Evolutionary conservation across 2,888 invertebrate species (phyloP), one percentile per base, ranked within the genome.

Genomic region (Omphaloscelis lunosa): DNA sequence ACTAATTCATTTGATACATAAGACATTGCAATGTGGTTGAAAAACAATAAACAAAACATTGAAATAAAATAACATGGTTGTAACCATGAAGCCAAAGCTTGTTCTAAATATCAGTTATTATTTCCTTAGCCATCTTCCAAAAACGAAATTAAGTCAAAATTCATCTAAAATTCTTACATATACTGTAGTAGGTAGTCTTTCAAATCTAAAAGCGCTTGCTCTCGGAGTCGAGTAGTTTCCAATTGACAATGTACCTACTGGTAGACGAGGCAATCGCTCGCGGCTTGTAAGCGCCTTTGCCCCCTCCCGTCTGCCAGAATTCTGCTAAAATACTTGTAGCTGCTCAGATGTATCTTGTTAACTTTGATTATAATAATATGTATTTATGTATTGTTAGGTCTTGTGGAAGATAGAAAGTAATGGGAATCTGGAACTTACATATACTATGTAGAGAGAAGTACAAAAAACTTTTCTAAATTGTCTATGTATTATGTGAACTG

Each of bases 221-320:
- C 91, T 90, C 88, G 88, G 90, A 91, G 90, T 90, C 90, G 93
- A 94, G 94, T 94, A 94, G 94, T 95, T 95, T 95, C 94, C 95
- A 95, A 95, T 95, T 95, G 95, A 94, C 95, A 95, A 95, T 95
- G 93, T 94, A 93, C 93, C 92, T 92, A 93, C 92, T 89, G 89
- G 87, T 89, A 90, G 92, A 90, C 93, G 91, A 89, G 91, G 93
- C 94, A 93, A 95, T 94, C 94, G 95, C 94, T 93, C 92, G 92
- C 91, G 92, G 92, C 92, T 90, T 92, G 92, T 94, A 94, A 94
- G 94, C 93, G 90, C 92, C 93, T 93, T 93, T 93, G 80, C 91
- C 88, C 77, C 87, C 79, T 58, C 68, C 71, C 77, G 79, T 79
- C 87, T 79, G 72, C 83, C 85, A 88, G 87, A 90, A 89, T 87